Base-by-base conservation (phyloP, 2,888 invertebrate genomes). In the Papilio elwesi region DNA sequence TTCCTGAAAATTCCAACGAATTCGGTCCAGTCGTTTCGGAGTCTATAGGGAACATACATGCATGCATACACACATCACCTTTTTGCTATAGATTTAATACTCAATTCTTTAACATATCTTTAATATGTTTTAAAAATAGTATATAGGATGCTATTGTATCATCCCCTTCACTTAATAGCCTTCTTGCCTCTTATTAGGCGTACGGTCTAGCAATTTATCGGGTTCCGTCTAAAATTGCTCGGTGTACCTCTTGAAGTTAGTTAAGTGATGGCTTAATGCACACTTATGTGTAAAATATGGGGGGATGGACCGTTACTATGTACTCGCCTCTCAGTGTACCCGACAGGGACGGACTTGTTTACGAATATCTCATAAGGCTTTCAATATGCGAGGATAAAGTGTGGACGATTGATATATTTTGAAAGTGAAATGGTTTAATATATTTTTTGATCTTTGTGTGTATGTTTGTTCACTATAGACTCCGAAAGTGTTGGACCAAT, bases 151-250 rank as follows among this genome's bases (percentile, higher is more conserved):
- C 55, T 68, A 75, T 71, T 70, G 59, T 70, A 69, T 16, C 12
- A 13, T 11, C 16, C 76, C 75, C 86, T 78, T 74, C 87, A 69
- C 86, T 84, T 65, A 70, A 65, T 76, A 80, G 85, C 87, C 88
- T 87, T 90, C 89, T 87, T 81, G 83, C 87, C 88, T 87, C 89
- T 91, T 91, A 91, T 91, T 91, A 91, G 90, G 87, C 86, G 84
- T 87, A 86, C 83, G 83, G 83, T 81, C 84, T 84, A 79, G 83
- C 89, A 91, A 91, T 91, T 90, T 91, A 90, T 90, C 86, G 89
- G 84, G 82, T 82, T 83, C 84, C 83, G 85, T 80, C 85, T 85
- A 86, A 90, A 90, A 90, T 91, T 90, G 86, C 85, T 81, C 81
- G 80, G 80, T 85, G 83, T 85, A 82, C 74, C 78, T 78, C 80